phyloP scores from a whole-genome alignment of 2,113 vertebrate genomes.

The Platycercus adscitus region DNA sequence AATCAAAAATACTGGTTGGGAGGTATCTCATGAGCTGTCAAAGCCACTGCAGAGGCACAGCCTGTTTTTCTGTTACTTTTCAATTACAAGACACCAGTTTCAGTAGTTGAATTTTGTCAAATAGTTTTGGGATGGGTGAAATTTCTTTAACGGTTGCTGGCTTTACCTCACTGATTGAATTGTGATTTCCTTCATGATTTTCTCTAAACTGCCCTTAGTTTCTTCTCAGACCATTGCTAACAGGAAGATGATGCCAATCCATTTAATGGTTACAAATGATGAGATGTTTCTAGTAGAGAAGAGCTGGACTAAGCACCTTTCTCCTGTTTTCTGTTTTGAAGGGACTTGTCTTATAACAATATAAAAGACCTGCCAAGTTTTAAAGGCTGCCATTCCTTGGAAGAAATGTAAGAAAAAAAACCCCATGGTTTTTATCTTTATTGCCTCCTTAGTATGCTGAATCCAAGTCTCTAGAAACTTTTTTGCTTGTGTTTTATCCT shows the following conservation, averaged over 20 bases:
- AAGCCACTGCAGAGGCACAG: not conserved
- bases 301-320: not conserved
- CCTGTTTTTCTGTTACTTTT: not conserved
- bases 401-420: slow-evolving; percentile 91
- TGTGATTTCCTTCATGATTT: not conserved
- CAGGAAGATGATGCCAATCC: not conserved
- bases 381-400: slow-evolving; percentile 86
- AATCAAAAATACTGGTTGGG: not conserved
- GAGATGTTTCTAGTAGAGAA: not conserved
- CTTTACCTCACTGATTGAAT: not conserved
- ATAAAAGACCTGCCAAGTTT: slow-evolving; percentile 88
- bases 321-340: slow-evolving; percentile 50
- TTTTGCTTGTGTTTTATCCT: not conserved
- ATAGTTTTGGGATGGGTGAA: not conserved
- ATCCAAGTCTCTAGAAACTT: not conserved
- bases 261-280: not conserved
- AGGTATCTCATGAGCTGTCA: not conserved
- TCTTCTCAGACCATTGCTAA: not conserved
- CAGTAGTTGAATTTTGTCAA: not conserved
- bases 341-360: slow-evolving; percentile 94
- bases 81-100: not conserved
- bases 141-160: not conserved
- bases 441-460: not conserved
- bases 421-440: not conserved
- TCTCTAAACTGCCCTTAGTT: not conserved